These are phyloP conservation scores for Plagiodera versicolora DNA, from an alignment of 2,888 invertebrate species.

Conservation along the genomic window DNA sequence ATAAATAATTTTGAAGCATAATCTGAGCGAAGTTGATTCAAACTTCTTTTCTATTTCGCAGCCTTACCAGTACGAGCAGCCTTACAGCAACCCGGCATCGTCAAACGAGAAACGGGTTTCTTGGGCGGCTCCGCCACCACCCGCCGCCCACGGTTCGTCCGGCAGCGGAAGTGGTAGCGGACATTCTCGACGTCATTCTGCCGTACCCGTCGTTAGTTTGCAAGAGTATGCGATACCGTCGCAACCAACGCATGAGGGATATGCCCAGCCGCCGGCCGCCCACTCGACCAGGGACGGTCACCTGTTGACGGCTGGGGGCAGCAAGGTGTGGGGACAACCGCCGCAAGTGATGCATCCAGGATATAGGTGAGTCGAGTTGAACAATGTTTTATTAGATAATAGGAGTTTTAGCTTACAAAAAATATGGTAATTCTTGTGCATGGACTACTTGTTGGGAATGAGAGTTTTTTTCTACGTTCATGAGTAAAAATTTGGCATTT, in stretches of 20 bases:
- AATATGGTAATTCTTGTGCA: too few relatives aligned
- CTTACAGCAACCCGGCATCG: constrained; percentile 43
- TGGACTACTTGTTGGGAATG: too few relatives aligned
- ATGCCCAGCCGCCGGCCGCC: constrained; percentile 60
- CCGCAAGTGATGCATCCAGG: constrained; percentile 57
- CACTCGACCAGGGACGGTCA: constrained; percentile 60
- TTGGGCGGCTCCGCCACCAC: constrained; percentile 57
- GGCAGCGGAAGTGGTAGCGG: constrained; percentile 53
- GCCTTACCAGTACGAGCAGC: constrained; percentile 41
- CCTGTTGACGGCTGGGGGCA: constrained; percentile 34
- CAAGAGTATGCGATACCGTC: constrained; percentile 52
- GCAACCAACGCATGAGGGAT: constrained; percentile 60
- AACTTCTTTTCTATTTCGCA: constrained; percentile 15
- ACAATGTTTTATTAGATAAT: too few relatives aligned
- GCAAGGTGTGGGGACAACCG: constrained; percentile 18
- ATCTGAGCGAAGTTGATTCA: too few relatives aligned
- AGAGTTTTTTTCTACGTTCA: too few relatives aligned
- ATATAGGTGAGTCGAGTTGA: constrained; percentile 54
- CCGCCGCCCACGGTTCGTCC: constrained; percentile 50
- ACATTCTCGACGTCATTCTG: constrained; percentile 49
- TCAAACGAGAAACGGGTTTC: constrained; percentile 60
- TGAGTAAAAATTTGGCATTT: too few relatives aligned
- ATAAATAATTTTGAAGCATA: too few relatives aligned
- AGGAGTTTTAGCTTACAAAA: too few relatives aligned
- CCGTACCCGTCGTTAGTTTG: constrained; percentile 53